Conservation (phyloP, 2,113 vertebrate species). For the Tragelaphus strepsiceros region DNA sequence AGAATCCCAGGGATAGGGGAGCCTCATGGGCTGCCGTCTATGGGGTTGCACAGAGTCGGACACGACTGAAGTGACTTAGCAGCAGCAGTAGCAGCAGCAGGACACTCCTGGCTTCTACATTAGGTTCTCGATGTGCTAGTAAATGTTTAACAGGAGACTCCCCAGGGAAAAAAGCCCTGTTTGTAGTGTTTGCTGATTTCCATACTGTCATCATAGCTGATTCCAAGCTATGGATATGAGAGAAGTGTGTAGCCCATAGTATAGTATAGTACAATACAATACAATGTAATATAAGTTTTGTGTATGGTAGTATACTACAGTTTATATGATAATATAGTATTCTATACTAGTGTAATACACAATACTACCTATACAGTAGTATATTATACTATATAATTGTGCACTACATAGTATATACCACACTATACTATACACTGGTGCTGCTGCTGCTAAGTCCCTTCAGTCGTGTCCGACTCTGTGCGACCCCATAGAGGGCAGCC, state of each 20-base stretch:
- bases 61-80: too few relatives aligned
- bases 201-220: not conserved
- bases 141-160: not conserved
- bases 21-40: too few relatives aligned
- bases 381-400: not conserved
- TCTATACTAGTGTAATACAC: not conserved
- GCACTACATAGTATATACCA: not conserved
- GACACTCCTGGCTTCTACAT: not conserved
- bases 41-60: accelerated
- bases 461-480: too few relatives aligned
- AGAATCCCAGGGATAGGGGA: too few relatives aligned
- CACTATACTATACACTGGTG: not conserved
- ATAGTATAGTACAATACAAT: not conserved
- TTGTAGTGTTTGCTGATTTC: not conserved
- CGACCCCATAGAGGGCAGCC: too few relatives aligned
- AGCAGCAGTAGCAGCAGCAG: too few relatives aligned
- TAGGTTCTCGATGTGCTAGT: not conserved
- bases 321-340: not conserved
- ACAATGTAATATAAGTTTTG: not conserved
- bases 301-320: not conserved
- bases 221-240: not conserved
- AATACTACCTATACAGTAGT: not conserved
- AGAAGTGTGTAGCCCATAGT: not conserved
- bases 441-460: too few relatives aligned
- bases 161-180: not conserved